These are phyloP conservation scores for Yoshiicerus persimilis DNA, from an alignment of 1,140 invertebrate genomes.

Conservation along the genomic window DNA sequence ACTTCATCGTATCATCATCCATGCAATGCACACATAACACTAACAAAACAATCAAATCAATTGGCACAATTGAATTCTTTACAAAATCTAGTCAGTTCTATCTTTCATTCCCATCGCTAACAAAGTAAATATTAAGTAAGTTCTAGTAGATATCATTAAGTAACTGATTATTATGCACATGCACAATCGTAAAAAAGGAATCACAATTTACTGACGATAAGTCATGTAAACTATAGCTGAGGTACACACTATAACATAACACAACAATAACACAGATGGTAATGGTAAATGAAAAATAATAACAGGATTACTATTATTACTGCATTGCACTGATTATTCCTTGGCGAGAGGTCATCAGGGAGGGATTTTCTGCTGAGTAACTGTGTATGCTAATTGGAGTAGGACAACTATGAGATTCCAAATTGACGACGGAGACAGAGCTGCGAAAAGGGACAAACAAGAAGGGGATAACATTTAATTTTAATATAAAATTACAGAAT, in stretches of 20 bases:
- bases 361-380: not conserved
- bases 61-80: not conserved
- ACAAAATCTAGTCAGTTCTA: not conserved
- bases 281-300: not conserved
- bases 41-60: not conserved
- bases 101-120: not conserved
- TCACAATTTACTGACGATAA: not conserved
- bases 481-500: not conserved
- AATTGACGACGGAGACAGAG: not conserved
- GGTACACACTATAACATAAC: not conserved
- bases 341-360: not conserved
- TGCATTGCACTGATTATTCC: not conserved
- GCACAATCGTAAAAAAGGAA: not conserved
- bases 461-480: not conserved
- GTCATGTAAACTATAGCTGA: not conserved
- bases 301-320: not conserved
- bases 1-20: no score
- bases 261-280: not conserved
- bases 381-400: not conserved
- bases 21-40: not conserved
- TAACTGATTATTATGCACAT: not conserved
- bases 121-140: no score
- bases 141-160: no score
- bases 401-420: conserved; percentile 16
- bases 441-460: conserved; percentile 6